Evolutionary conservation across 2,888 invertebrate genomes (phyloP), one percentile per base, ranked within the genome.

Genomic region (Tineola bisselliella): DNA sequence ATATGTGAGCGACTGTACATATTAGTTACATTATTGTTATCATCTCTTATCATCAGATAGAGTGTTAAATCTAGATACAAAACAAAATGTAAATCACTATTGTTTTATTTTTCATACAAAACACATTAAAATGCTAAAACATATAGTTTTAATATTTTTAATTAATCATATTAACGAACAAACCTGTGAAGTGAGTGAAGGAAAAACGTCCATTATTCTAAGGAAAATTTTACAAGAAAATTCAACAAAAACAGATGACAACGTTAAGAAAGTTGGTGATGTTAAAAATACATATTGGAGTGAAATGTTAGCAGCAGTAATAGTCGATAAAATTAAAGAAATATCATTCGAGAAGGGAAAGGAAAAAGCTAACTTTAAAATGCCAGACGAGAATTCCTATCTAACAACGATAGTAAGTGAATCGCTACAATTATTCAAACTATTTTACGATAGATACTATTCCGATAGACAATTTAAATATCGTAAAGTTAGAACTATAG

Each of bases 21-120:
- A n/a, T 12, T 38, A 31, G 31, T 31, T 31, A 8, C 6, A 10
- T 54, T 19, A 18, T 31, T 33, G 2, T 58, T 58, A 58, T 58
- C 31, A 33, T n/a, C 31, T 15, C 58, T 58, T 58, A 58, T 58
- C 56, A 38, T 56, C 58, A 30, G 58, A 30, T 58, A 33, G 1
- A n/a, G 13, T 17, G 25, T 25, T 8, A 33, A n/a, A 58, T 58
- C 58, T 58, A 3, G 31, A 33, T 33, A 13, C 33, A 48, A n/a
- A 13, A 18, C 56, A 10, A 19, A 17, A 25, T 4, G 5, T 54
- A 25, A 54, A 4, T 58, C 58, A 58, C 8, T 58, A 58, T 58
- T 58, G 58, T 58, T 58, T 58, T 58, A 15, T 33, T 58, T 56
- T 58, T 15, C 15, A 11, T n/a, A 58, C 54, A 19, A 5, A 15